Evolutionary conservation across 2,888 invertebrate species (phyloP).

Genomic region (Lamellibrachia satsuma): DNA sequence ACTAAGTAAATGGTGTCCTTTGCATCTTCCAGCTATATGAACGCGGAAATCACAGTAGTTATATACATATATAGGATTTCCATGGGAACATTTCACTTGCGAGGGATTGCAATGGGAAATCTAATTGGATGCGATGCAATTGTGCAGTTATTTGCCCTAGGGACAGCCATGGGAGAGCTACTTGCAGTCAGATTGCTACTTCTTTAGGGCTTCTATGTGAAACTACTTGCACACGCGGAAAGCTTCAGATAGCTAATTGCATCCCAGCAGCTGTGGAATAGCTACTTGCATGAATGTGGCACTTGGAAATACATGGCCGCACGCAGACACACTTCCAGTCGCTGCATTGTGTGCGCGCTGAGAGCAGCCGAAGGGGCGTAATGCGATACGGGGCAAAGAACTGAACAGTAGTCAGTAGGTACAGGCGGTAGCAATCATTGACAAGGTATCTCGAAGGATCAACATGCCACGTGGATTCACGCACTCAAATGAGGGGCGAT

Average conservation of each 20-base stretch:
- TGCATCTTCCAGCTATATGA: neutral
- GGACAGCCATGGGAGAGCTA: no score
- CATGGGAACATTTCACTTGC: no score
- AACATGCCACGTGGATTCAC: neutral
- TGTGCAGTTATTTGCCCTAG: neutral
- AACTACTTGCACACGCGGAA: no score
- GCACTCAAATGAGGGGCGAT: neutral
- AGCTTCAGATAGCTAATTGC: no score
- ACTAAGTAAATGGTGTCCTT: neutral
- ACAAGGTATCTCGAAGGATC: neutral
- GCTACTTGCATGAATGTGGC: neutral
- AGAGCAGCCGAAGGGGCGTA: neutral
- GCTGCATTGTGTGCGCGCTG: neutral
- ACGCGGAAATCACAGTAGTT: neutral
- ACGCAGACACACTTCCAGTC: neutral
- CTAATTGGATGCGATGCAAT: neutral
- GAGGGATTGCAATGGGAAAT: no score
- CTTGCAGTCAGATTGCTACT: no score
- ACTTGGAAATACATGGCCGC: neutral
- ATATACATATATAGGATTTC: no score
- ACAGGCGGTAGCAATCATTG: neutral
- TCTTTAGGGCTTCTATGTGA: no score
- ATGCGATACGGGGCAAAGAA: neutral
- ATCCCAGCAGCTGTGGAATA: neutral
- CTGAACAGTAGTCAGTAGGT: neutral